Evolutionary conservation across 2,888 invertebrate species (phyloP), one percentile per base, ranked within the genome.

Genomic region (Neoscelio sp.): DNA sequence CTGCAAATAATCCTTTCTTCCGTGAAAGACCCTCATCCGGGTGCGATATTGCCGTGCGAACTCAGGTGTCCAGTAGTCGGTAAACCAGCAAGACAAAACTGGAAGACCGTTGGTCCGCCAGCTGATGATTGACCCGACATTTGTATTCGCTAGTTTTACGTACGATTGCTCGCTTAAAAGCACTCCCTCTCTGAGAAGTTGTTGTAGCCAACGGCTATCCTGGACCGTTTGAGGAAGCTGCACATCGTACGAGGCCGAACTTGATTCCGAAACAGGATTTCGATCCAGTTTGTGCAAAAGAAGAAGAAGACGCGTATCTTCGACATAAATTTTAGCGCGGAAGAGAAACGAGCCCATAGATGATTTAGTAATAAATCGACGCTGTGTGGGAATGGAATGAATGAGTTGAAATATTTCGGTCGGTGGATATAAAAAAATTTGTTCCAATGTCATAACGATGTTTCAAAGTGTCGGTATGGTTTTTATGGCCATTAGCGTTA

Each of bases 191-290:
- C 56, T 33, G 28, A 26, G 58, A 17, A 8, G 33, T 42, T 30
- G 65, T 48, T 56, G 12, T 44, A 52, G 44, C 58, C 86, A 87
- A 85, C 86, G 84, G 87, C 84, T 83, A 82, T 76, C 83, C 84
- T 84, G 87, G 87, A 88, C 89, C 88, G 88, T 87, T 89, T 87
- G 84, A 82, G 80, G 84, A 86, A 84, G 85, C 83, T 83, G 85
- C 83, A 52, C 2, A 15, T 15, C 38, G 44, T 42, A 64, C 58
- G 68, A 48, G 71, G 71, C 64, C 68, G 83, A 89, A 89, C 89
- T 86, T 85, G 89, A 89, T 89, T 87, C 84, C 82, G 84, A 89
- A 90, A 90, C 90, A 86, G 90, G 90, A 89, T 90, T 87, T 85
- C 82, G 82, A 85, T 84, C 86, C 86, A 84, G 82, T 86, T 86